Percentiles rank a stretch among this genome's conserved stretches.
Conservation (phyloP, 2,113 vertebrate genomes). For the Narcine bancroftii region DNA sequence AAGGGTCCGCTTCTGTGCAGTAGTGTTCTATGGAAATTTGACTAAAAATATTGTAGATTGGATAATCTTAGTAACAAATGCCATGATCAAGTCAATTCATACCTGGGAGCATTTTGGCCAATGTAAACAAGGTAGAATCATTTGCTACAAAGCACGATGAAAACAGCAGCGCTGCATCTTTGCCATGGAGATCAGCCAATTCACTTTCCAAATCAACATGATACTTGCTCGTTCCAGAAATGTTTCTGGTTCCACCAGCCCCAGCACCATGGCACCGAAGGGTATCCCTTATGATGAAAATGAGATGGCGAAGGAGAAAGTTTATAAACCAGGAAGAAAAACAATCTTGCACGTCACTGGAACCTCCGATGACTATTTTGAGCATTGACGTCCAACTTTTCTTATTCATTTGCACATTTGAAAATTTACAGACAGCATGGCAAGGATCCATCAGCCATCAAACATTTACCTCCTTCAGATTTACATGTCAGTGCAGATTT, state of each 20-base stretch:
- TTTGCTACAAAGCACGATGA: conserved; percentile 96
- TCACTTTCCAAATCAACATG: conserved; percentile 88
- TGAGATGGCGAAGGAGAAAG: neutral
- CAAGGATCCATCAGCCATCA: neutral
- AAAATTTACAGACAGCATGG: neutral
- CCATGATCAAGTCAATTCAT: conserved; percentile 38
- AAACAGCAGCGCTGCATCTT: conserved; percentile 85
- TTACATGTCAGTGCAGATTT: neutral
- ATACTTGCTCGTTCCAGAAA: conserved; percentile 93
- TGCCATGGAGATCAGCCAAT: conserved; percentile 86
- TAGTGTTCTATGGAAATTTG: neutral
- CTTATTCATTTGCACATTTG: neutral
- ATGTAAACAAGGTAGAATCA: conserved; percentile 92
- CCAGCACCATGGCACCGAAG: conserved; percentile 84
- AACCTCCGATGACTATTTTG: neutral
- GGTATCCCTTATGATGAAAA: conserved; percentile 63
- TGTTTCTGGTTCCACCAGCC: conserved; percentile 91
- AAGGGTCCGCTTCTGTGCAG: neutral
- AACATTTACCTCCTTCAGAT: neutral
- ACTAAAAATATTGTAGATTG: neutral
- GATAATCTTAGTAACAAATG: neutral
- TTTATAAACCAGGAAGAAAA: neutral
- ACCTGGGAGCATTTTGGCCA: conserved; percentile 93
- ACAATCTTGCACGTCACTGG: neutral
- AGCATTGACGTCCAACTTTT: neutral